Percentiles rank a stretch among this genome's conserved stretches.
Evolutionary conservation across 2,888 invertebrate genomes (phyloP).

Genomic region (Drosophila nr. perissopoda): DNA sequence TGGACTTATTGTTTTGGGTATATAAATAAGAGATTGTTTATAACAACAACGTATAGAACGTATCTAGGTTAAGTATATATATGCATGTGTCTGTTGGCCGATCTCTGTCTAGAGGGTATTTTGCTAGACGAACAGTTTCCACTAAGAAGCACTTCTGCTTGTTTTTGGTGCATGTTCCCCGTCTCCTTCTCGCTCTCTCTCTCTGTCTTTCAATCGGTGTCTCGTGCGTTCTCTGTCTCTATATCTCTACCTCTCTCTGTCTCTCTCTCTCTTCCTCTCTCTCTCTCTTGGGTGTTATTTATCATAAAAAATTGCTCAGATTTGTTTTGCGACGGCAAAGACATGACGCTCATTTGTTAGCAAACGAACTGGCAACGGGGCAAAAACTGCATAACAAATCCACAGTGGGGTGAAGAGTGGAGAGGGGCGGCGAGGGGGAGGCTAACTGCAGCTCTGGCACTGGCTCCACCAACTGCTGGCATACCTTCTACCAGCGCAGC

Average conservation of each 20-base stretch:
- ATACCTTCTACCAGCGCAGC: slow-evolving; percentile 1
- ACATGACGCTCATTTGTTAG: slow-evolving; percentile 79
- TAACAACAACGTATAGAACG: neutral
- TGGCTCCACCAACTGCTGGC: slow-evolving; percentile 25
- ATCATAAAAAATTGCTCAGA: slow-evolving; percentile 79
- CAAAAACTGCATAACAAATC: slow-evolving; percentile 6
- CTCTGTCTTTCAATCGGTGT: neutral
- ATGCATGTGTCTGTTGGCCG: neutral
- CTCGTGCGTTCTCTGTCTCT: slow-evolving; percentile 5
- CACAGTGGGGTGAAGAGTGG: neutral
- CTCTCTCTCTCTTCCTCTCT: slow-evolving; percentile 9
- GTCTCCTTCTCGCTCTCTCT: neutral
- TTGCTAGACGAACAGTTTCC: neutral
- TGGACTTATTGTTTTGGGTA: neutral
- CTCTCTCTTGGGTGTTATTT: slow-evolving; percentile 65
- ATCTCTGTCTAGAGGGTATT: slow-evolving; percentile 1
- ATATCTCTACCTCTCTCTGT: neutral
- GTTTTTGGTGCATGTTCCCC: slow-evolving; percentile 21
- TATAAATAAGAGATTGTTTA: neutral
- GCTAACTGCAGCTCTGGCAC: slow-evolving; percentile 13
- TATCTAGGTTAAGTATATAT: neutral
- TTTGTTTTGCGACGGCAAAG: slow-evolving; percentile 80
- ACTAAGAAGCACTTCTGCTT: neutral
- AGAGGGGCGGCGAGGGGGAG: neutral
- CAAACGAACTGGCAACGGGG: slow-evolving; percentile 56